Base-by-base conservation (phyloP, 1,140 invertebrate genomes). In the Drosophila ambigua region DNA sequence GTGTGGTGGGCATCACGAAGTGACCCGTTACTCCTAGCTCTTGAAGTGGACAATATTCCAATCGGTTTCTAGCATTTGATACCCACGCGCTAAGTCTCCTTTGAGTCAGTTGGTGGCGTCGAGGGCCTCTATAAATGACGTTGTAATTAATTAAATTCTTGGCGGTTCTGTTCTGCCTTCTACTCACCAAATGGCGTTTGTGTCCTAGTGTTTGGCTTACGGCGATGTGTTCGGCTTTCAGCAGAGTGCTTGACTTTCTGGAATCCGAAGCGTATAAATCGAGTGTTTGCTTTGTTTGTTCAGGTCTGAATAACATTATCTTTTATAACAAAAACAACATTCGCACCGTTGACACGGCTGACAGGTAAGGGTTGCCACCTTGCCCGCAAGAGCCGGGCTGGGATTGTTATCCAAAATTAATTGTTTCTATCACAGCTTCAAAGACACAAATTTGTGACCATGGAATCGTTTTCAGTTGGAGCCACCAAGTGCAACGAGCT, bases 1-100 rank as follows among this genome's bases (percentile, higher is more conserved):
- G 79, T 16, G 71, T 78, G 49, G 75, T 83, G 45, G 79, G 79
- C 79, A 83, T 83, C 4, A 11, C 35, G 35, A 13, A 2, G 35
- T 13, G 11, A 4, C 35, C 35, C 11, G 11, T 39, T 39, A 13
- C 35, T 13, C 35, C 35, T 39, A 39, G 4, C 35, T 39, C 35
- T 39, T 13, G 35, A 1, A 39, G 35, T 39, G 35, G 35, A 39
- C 11, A 39, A 39, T 11, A 39, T 13, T 39, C 11, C 11, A 11
- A 39, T 39, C 4, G 35, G 35, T 39, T 13, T 11, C 11, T 39
- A 39, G 35, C 35, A 39, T 39, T 39, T 39, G 35, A 39, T 39
- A 11, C 11, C 35, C 35, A 39, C 35, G 9, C 35, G 11, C 35
- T 39, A 4, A 31, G 35, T 11, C 35, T 39, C 4, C 5, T 39